Evolutionary conservation across 1,140 invertebrate genomes (phyloP).

Genomic region (Nymphalis io): DNA sequence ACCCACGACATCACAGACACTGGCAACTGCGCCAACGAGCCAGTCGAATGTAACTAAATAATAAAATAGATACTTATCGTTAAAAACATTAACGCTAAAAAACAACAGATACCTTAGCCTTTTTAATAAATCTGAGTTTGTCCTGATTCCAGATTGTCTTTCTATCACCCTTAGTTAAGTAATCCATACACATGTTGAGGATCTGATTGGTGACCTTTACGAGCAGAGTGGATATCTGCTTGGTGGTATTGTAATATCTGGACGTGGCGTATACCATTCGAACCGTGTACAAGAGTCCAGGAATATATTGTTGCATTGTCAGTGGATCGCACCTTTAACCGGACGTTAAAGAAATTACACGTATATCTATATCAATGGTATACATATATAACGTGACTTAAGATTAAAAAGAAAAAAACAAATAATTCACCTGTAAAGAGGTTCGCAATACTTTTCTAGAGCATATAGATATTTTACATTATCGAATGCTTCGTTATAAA

Average conservation of each 20-base stretch:
- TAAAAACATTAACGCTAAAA: not conserved
- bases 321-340: slow-evolving; percentile 82
- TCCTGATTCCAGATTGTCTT: slow-evolving; percentile 87
- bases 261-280: slow-evolving; percentile 93
- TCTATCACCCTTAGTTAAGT: slow-evolving; percentile 84
- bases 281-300: slow-evolving; percentile 87
- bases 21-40: too few species aligned
- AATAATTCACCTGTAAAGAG: slow-evolving; percentile 85
- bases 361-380: not conserved
- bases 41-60: too few species aligned
- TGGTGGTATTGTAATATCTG: slow-evolving; percentile 90
- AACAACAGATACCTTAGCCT: slow-evolving; percentile 83
- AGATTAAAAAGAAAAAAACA: not conserved
- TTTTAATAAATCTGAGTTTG: slow-evolving; percentile 84
- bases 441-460: slow-evolving; percentile 92
- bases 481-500: slow-evolving; percentile 91
- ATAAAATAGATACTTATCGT: not conserved
- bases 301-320: slow-evolving; percentile 86
- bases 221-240: slow-evolving; percentile 88
- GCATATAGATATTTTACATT: slow-evolving; percentile 94
- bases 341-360: not conserved
- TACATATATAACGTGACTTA: not conserved
- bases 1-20: too few species aligned
- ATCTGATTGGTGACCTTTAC: slow-evolving; percentile 92
- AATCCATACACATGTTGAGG: slow-evolving; percentile 86